Evolutionary conservation across 2,888 invertebrate species (phyloP), one percentile per base, ranked within the genome.

Genomic region (Eudasyphora cyanicolor): DNA sequence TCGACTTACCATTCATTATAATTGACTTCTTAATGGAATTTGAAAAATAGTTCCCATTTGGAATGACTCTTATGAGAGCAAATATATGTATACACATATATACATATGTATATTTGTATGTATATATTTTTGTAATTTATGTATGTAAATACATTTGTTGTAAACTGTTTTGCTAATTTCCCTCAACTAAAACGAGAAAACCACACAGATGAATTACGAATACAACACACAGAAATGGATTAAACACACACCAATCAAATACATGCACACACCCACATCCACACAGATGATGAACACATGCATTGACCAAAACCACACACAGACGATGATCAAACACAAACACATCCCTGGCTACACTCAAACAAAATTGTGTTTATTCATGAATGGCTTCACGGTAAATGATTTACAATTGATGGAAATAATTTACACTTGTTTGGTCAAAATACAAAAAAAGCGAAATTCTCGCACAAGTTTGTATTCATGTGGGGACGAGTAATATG

Each of bases 361-460:
- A 32, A 32, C 19, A 32, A 62, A 62, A 62, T 62, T 32, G 62
- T 83, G 60, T 70, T 80, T 54, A 76, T 51, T 62, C 76, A 76
- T 76, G 76, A 76, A 79, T 62, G 76, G 69, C 62, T 79, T 74
- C 35, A 76, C 38, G 49, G 24, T 62, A 62, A 79, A 70, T 73
- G 62, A 74, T 76, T 73, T 77, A 42, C 74, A 83, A 73, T 79
- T 79, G 32, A 70, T 38, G 49, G 32, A 64, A 64, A 64, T 64
- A 64, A 64, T 64, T 64, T 64, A 35, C 64, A 64, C 35, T 38
- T 19, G 64, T 35, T 19, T 64, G 64, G 64, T 19, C 64, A 32
- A n/a, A 27, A 14, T 1, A n/a, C 38, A n/a, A 45, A 45, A n/a
- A 45, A 1, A 45, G 10, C 8, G 51, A 51, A 21, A 35, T 35